Conservation (phyloP, 2,113 vertebrate genomes). For the Psilopsiagon aymara region DNA sequence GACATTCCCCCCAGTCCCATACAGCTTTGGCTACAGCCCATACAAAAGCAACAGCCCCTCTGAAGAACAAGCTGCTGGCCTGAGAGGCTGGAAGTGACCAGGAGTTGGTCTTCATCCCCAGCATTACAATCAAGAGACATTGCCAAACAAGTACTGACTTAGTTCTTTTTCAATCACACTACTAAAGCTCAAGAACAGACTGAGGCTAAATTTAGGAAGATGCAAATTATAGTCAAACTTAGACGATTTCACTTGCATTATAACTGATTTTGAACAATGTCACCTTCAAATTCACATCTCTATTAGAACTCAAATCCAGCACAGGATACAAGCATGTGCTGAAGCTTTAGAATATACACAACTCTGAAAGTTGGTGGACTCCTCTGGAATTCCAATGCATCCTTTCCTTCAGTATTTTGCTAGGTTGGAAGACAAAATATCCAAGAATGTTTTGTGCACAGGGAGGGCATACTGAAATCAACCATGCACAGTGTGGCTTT, state of each 20-base stretch:
- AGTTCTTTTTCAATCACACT: background rate
- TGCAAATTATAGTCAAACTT: background rate
- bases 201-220: background rate
- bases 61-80: background rate
- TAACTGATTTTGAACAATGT: background rate
- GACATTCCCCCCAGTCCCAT: background rate
- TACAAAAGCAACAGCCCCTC: background rate
- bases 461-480: background rate
- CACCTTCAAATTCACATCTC: background rate
- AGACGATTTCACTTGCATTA: background rate
- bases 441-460: background rate
- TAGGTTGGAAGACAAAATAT: background rate
- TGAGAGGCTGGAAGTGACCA: background rate
- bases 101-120: background rate
- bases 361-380: background rate
- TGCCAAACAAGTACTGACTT: background rate
- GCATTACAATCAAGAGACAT: background rate
- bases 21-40: background rate
- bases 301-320: background rate
- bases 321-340: background rate
- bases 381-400: background rate
- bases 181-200: background rate
- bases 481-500: accelerated
- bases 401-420: background rate
- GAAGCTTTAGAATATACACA: background rate